These are phyloP conservation scores for Sarcophaga carnaria DNA, from an alignment of 2,888 invertebrate species.

Conservation along the genomic window DNA sequence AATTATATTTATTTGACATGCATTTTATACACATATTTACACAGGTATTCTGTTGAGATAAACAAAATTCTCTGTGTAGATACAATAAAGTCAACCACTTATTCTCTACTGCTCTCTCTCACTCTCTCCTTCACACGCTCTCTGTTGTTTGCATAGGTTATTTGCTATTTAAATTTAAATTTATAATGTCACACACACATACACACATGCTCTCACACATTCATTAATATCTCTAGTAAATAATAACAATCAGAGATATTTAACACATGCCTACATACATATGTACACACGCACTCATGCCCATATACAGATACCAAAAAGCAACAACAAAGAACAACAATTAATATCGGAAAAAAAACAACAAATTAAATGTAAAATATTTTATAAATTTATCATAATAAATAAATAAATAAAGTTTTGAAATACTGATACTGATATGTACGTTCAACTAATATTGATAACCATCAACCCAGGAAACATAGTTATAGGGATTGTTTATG, in stretches of 20 bases:
- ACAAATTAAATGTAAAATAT: background rate
- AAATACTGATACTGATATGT: background rate
- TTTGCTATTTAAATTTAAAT: background rate
- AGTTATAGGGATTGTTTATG: background rate
- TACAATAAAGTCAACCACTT: background rate
- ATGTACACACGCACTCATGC: too few species aligned
- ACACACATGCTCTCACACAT: background rate
- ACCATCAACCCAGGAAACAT: too few species aligned
- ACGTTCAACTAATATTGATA: too few species aligned
- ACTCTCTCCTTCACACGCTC: too few species aligned
- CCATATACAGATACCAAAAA: too few species aligned
- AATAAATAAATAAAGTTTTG: background rate
- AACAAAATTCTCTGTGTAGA: conserved; percentile 1
- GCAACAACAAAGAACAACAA: too few species aligned
- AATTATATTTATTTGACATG: conserved; percentile 55
- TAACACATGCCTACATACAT: background rate
- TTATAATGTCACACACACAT: background rate
- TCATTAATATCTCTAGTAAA: conserved; percentile 24
- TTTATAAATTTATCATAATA: conserved; percentile 21
- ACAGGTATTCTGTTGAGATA: conserved; percentile 53
- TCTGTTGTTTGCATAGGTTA: too few species aligned
- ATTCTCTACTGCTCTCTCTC: too few species aligned
- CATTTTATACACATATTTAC: conserved; percentile 45
- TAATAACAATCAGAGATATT: conserved; percentile 41
- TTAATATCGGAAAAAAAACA: background rate